Base-by-base conservation (phyloP, 2,888 invertebrate genomes). In the Mystacides longicornis region DNA sequence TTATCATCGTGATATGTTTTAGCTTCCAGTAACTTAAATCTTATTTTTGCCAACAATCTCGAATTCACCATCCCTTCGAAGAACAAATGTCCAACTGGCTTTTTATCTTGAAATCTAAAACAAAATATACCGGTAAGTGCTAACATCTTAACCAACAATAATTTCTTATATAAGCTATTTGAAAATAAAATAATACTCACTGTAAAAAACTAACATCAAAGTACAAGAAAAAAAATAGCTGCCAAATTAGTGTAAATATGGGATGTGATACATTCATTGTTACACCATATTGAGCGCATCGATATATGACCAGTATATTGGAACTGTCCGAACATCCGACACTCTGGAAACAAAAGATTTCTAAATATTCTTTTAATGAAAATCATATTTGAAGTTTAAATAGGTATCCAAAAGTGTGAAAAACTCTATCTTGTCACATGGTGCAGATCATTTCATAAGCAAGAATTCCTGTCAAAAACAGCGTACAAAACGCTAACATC, bases 11-110 rank as follows among this genome's bases (percentile, higher is more conserved):
- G 77, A 52, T 72, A 68, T 1, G 64, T 43, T 1, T 67, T 67
- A 0, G 69, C 65, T 23, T 76, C 74, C 60, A 67, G 66, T 0
- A 77, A 65, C 1, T 69, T 66, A 56, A 68, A 68, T 59, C 71
- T 73, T 1, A 76, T 65, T 55, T 72, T 71, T 0, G 63, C 50
- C 2, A 75, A 62, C 1, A 68, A 66, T 2, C 74, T 67, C 0
- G 75, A 70, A 59, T 77, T 77, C 11, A 72, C 66, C 16, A 76
- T 55, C 0, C 77, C 77, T 61, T 72, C 71, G 65, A 74, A 77
- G 68, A 75, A 74, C 20, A 75, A 60, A 0, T 74, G 73, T 0
- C 77, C 77, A 1, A 74, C 64, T 1, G 74, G 70, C n/a, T 57
- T 55, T 51, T 21, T 43, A 45, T 50, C 23, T 18, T 22, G 48